Evolutionary conservation across 2,888 invertebrate genomes (phyloP).

Genomic region (Apotomis turbidana): DNA sequence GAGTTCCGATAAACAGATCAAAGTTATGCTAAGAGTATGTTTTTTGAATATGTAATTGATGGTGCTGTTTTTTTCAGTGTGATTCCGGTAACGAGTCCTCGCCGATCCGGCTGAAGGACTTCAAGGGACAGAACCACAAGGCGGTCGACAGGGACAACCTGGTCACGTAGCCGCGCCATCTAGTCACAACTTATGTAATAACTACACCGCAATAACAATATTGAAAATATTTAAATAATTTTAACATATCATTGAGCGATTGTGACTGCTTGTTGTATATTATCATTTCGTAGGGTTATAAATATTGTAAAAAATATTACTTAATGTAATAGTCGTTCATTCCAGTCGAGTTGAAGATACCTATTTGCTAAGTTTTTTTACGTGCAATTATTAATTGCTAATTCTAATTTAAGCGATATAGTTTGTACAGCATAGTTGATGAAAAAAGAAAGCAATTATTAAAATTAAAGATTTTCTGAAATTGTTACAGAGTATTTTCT

Average conservation of each 20-base stretch:
- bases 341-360: slow-evolving; percentile 82
- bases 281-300: slow-evolving; percentile 79
- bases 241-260: slow-evolving; percentile 85
- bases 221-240: slow-evolving; percentile 69
- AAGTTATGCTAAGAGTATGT: no score
- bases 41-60: not conserved
- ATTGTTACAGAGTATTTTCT: slow-evolving; percentile 62
- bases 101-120: slow-evolving; percentile 82
- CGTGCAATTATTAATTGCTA: slow-evolving; percentile 85
- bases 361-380: slow-evolving; percentile 84
- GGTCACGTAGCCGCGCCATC: slow-evolving; percentile 63
- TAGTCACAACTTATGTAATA: slow-evolving; percentile 47
- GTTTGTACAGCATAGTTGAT: slow-evolving; percentile 83
- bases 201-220: slow-evolving; percentile 78
- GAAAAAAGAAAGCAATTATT: slow-evolving; percentile 81
- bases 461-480: slow-evolving; percentile 82
- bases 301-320: slow-evolving; percentile 80
- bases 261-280: slow-evolving; percentile 83
- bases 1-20: no score
- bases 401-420: slow-evolving; percentile 83
- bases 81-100: slow-evolving; percentile 88
- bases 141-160: slow-evolving; percentile 68
- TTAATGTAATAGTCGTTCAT: slow-evolving; percentile 81
- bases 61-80: slow-evolving; percentile 70
- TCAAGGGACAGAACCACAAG: slow-evolving; percentile 78